Conservation (phyloP, 2,797 vertebrate species). For the Phyllotis vaccarum region DNA sequence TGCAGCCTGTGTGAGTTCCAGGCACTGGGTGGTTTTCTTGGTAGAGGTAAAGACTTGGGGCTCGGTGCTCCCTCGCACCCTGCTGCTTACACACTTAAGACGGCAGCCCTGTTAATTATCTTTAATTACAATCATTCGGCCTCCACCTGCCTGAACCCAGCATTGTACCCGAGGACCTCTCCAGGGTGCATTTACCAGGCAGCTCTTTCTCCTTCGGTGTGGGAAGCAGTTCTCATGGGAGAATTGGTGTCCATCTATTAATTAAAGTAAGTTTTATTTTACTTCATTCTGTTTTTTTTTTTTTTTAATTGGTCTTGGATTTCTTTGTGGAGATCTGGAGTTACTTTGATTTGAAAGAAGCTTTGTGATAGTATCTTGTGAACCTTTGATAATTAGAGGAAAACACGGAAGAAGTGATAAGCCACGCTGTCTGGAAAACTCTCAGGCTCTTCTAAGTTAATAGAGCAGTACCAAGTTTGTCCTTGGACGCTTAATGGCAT, state of each 20-base stretch:
- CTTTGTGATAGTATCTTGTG: not conserved
- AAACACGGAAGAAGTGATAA: not conserved
- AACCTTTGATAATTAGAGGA: conserved; percentile 29
- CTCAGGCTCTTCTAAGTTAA: conserved; percentile 43
- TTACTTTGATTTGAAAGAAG: conserved; percentile 2
- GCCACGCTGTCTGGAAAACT: not conserved
- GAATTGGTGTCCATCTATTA: conserved; percentile 16
- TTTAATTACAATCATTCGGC: conserved; percentile 67
- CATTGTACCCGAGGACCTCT: not conserved
- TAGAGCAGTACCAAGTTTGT: conserved; percentile 7
- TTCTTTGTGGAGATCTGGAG: not conserved
- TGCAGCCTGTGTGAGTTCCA: not conserved
- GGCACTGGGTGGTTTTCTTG: conserved; percentile 21
- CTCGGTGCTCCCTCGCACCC: not conserved
- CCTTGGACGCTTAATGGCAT: conserved; percentile 67
- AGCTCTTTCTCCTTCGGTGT: not conserved
- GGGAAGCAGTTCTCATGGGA: conserved; percentile 28
- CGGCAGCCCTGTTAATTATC: conserved; percentile 67
- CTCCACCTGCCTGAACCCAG: conserved; percentile 62
- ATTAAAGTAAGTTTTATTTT: conserved; percentile 67
- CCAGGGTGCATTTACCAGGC: not conserved
- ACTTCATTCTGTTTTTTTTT: not conserved
- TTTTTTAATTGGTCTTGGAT: not conserved
- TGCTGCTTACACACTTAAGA: not conserved
- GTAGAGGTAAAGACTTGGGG: conserved; percentile 32